Base-by-base conservation (phyloP, 2,797 vertebrate species). In the Alouatta caraya region DNA sequence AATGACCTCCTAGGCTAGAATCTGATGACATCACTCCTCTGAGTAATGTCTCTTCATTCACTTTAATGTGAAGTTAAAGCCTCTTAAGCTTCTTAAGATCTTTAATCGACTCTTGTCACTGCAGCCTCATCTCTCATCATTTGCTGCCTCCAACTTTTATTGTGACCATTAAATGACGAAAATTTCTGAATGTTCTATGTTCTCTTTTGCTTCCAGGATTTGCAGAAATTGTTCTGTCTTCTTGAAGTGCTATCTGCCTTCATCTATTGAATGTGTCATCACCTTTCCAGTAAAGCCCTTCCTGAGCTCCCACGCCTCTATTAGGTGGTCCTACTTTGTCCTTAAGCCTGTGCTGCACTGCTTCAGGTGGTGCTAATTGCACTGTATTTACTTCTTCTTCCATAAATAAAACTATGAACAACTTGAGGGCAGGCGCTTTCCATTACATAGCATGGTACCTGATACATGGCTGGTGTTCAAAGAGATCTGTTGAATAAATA, bases 191-290 rank as follows among this genome's bases (percentile, higher is more conserved):
- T 85, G 28, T 78, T 85, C 9, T 39, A 5, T 61, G 37, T 76
- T 94, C 21, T 90, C n/a, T 81, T 95, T 92, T 85, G 15, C 37
- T 67, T 61, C 42, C n/a, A 81, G 79, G 12, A 64, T 94, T 75
- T 42, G 22, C 48, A 57, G n/a, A 76, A 75, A 84, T 75, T n/a
- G 5, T 64, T 90, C 17, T 24, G 17, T 87, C 12, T 70, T 91
- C 28, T 8, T 61, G 67, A 55, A 92, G 44, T 61, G 4, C 9
- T 67, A 1, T 44, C 9, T 7, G 8, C 0, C 8, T 88, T 48
- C 15, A n/a, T 46, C 28, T 0, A 1, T 17, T 48, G 85, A 52
- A 59, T 30, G 5, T 84, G 17, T 39, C 37, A 72, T 76, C 33
- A 48, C 5, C 22, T 91, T 28, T 39, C 8, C 72, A 19, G 13